Percentiles rank a stretch among this genome's conserved stretches.
These are phyloP conservation scores for Pseudotriccus pelzelni DNA, from an alignment of 2,797 vertebrate genomes.

Conservation along the genomic window DNA sequence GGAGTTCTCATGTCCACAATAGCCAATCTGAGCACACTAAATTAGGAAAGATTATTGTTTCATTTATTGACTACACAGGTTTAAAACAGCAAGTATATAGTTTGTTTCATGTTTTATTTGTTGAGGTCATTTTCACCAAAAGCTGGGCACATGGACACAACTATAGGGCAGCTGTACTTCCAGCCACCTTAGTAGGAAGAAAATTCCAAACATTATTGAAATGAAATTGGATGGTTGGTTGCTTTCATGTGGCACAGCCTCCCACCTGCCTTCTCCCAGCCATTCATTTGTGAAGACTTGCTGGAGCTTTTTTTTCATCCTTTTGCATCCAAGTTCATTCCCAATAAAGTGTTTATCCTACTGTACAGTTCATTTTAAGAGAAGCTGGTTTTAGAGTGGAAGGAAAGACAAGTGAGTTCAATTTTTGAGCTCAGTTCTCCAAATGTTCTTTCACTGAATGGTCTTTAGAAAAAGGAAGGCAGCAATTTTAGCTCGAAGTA, in stretches of 20 bases:
- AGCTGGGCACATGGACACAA: constrained; percentile 15
- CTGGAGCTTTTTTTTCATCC: not conserved
- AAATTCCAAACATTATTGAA: constrained; percentile 66
- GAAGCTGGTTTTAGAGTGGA: constrained; percentile 18
- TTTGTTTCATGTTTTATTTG: constrained; percentile 71
- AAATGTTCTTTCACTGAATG: constrained; percentile 34
- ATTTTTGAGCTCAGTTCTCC: constrained; percentile 26
- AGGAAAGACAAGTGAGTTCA: constrained; percentile 3
- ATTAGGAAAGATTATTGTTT: constrained; percentile 67
- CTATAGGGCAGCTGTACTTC: constrained; percentile 67
- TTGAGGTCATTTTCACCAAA: constrained; percentile 70
- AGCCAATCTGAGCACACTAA: constrained; percentile 50
- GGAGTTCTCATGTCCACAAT: constrained; percentile 68
- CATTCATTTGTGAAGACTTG: not conserved
- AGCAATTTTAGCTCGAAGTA: constrained; percentile 52
- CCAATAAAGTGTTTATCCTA: not conserved
- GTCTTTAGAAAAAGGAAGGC: constrained; percentile 55
- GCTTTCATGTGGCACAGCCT: constrained; percentile 40
- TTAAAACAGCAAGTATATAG: constrained; percentile 57
- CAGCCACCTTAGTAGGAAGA: constrained; percentile 49
- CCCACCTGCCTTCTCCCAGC: constrained; percentile 63
- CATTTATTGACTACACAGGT: constrained; percentile 50
- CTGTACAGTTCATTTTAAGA: constrained; percentile 22
- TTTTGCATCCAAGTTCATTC: not conserved
- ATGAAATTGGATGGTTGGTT: constrained; percentile 47